These are phyloP conservation scores for Leucoraja erinaceus DNA, from an alignment of 2,113 vertebrate genomes.

Conservation along the genomic window DNA sequence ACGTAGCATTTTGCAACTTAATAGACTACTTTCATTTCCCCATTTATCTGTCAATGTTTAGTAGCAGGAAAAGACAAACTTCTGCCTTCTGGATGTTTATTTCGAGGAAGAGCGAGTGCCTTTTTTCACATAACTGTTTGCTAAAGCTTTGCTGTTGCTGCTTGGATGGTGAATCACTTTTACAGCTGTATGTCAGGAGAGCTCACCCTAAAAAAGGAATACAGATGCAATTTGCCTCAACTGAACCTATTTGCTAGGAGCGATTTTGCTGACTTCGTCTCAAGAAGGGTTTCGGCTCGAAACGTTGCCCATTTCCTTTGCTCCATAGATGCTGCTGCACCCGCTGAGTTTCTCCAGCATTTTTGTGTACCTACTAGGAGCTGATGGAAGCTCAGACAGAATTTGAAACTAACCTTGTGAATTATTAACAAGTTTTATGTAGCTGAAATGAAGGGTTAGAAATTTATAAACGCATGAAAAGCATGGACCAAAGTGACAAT, in stretches of 20 bases:
- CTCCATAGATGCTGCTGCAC: too few relatives aligned
- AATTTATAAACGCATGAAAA: too few relatives aligned
- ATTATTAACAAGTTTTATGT: neutral
- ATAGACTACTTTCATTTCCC: neutral
- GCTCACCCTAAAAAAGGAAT: neutral
- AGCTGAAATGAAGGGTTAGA: neutral
- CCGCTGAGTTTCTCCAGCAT: too few relatives aligned
- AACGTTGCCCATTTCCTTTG: too few relatives aligned
- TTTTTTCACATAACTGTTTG: neutral
- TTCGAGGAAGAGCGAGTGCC: neutral
- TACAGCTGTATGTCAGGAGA: neutral
- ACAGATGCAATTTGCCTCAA: neutral
- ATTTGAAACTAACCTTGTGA: neutral
- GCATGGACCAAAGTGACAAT: too few relatives aligned
- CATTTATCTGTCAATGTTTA: neutral
- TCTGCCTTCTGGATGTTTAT: neutral
- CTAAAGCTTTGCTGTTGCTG: neutral
- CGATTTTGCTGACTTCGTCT: too few relatives aligned
- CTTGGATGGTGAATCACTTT: neutral
- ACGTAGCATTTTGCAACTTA: neutral
- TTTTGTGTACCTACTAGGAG: too few relatives aligned
- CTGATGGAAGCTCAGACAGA: neutral
- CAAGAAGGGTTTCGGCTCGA: too few relatives aligned
- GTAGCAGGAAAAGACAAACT: neutral
- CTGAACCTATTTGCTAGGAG: neutral